Base-by-base conservation (phyloP, 1,140 invertebrate genomes). In the Leptopilina boulardi region DNA sequence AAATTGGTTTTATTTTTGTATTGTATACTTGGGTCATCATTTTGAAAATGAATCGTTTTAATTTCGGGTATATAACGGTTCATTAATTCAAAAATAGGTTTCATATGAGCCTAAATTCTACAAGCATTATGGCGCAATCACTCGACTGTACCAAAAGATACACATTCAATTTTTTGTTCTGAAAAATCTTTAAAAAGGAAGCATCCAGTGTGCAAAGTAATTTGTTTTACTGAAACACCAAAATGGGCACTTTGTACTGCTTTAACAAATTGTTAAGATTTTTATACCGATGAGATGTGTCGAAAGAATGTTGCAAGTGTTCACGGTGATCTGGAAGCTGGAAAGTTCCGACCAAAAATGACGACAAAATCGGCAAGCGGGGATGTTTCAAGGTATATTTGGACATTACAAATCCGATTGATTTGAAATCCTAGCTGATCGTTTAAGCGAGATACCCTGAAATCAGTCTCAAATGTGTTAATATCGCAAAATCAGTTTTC, bases 221-320 rank as follows among this genome's bases (percentile, higher is more conserved):
- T 75, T 77, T 89, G 87, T 23, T 79, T 76, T 72, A 84, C 83
- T 9, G 80, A 85, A 15, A 73, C 82, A 18, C 85, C 83, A 75
- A 89, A 89, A 74, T 86, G 85, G 11, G 80, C 79, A 34, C 82
- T 79, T 80, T 90, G 87, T 19, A 89, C 85, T 84, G 88, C 85
- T 59, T 81, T 78, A 44, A 75, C 19, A 72, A 42, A 72, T 18
- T 18, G 11, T 2, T n/a, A 15, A 72, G 15, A n/a, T 18, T 19
- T 42, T 9, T 44, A 21, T 72, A 72, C n/a, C 44, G 70, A 72
- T 72, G 70, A 42, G 15, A 42, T 18, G 34, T 44, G 38, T 41
- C 34, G 9, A 42, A 72, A 19, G 9, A 18, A 44, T 72, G 71
- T 47, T n/a, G 47, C 47, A 51, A 51, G n/a, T 18, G 18, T 0